Base-by-base conservation (phyloP, 2,797 vertebrate species). In the Enteromius trimaculatus region DNA sequence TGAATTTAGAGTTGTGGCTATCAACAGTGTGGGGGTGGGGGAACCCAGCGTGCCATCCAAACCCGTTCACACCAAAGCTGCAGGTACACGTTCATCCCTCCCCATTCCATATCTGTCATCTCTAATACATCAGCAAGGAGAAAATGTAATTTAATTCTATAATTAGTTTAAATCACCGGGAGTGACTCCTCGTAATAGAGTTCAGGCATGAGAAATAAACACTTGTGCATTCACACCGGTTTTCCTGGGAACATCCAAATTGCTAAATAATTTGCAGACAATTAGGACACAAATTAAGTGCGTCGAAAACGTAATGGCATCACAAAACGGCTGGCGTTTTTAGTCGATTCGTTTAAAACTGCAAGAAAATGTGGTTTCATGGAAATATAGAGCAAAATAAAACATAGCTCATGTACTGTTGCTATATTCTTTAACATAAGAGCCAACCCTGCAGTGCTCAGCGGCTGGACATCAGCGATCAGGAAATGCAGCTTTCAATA, bases 1-100 rank as follows among this genome's bases (percentile, higher is more conserved):
- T 78, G 95, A 97, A 91, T 97, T 97, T 86, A 93, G 95, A 16
- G 95, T 97, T 79, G 93, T 96, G 26, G 96, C 96, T 55, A 95
- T 96, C 87, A 97, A 97, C 84, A 90, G 90, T 42, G 92, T 97
- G 74, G 96, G 96, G 3, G 92, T 95, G 2, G 96, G 96, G 79
- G 95, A 98, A 86, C 96, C 96, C 23, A 97, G 97, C 88, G 89
- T 87, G 82, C 93, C 96, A 0, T 97, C 96, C 4, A 92, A 94
- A 84, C 91, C 93, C 34, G 91, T 96, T 75, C 95, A 91, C 89
- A 98, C 96, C 71, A 95, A 93, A 92, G 93, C 97, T 71, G 95
- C 96, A 90, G 95, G 96, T 97, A 93, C 87, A 81, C 74, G 85
- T 84, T 75, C 71, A 23, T 14, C 89, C 84, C 90, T 84, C 42